These are phyloP conservation scores for Arctia plantaginis DNA, from an alignment of 2,888 invertebrate genomes.

Conservation along the genomic window DNA sequence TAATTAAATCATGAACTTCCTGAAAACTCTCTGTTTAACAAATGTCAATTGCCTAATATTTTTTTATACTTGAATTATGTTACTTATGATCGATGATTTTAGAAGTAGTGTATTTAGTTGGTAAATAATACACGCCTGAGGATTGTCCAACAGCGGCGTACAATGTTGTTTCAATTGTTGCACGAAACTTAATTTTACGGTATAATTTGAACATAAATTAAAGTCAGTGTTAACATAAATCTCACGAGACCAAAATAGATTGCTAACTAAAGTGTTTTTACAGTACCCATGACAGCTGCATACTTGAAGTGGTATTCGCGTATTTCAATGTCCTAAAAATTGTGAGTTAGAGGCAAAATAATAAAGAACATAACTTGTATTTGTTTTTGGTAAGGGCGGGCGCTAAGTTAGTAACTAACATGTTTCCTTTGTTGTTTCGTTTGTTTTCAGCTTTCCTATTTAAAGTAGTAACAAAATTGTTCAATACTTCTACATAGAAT, in stretches of 20 bases:
- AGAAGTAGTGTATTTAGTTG: not conserved
- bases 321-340: constrained; percentile 46
- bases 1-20: not conserved
- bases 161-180: constrained; percentile 48
- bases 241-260: constrained; percentile 53
- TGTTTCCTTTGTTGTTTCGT: constrained; percentile 18
- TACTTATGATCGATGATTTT: not conserved
- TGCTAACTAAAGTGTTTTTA: constrained; percentile 37
- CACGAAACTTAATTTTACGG: constrained; percentile 55
- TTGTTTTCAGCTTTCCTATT: constrained; percentile 31
- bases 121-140: constrained; percentile 5
- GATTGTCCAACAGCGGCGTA: constrained; percentile 23
- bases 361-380: constrained; percentile 22
- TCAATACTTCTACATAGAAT: not conserved
- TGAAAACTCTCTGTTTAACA: not conserved
- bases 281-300: constrained; percentile 23
- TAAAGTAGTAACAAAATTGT: constrained; percentile 37
- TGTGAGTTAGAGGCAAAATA: constrained; percentile 30
- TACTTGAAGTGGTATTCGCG: constrained; percentile 31
- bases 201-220: constrained; percentile 64
- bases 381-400: constrained; percentile 31
- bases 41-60: not conserved
- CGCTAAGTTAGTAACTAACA: constrained; percentile 34
- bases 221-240: constrained; percentile 57
- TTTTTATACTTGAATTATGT: not conserved